These are phyloP conservation scores for Itoplectis maculator DNA, from an alignment of 2,888 invertebrate genomes.

Conservation along the genomic window DNA sequence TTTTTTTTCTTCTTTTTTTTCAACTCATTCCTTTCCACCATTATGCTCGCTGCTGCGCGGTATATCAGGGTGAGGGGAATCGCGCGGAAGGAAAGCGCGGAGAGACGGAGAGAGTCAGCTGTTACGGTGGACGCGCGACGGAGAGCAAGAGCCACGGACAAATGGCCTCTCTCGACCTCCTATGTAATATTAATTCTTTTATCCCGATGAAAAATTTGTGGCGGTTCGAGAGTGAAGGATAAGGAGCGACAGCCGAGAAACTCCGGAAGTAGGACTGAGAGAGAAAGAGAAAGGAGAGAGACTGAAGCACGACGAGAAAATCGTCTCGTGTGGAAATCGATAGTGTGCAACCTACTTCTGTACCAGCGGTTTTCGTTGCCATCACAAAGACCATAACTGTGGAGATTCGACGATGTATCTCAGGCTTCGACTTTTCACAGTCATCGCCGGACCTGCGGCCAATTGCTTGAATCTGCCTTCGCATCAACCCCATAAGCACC, in stretches of 20 bases:
- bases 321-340: constrained; percentile 63
- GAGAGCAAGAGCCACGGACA: constrained; percentile 56
- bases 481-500: background rate
- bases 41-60: constrained; percentile 24
- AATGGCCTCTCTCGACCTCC: constrained; percentile 48
- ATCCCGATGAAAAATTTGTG: constrained; percentile 68
- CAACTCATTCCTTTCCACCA: constrained; percentile 71
- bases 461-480: background rate
- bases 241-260: constrained; percentile 51
- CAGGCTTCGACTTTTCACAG: background rate
- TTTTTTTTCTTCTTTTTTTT: constrained; percentile 36
- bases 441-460: background rate
- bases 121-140: constrained; percentile 38
- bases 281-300: no score
- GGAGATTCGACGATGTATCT: constrained; percentile 22
- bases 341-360: constrained; percentile 57
- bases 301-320: constrained; percentile 52
- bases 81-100: background rate
- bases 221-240: constrained; percentile 39
- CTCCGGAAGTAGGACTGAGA: constrained; percentile 35
- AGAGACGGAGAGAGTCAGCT: constrained; percentile 14
- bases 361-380: background rate
- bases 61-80: constrained; percentile 1
- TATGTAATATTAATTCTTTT: constrained; percentile 68
- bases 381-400: background rate